These are phyloP conservation scores for Epirrhoe alternata DNA, from an alignment of 2,888 invertebrate genomes.

Conservation along the genomic window DNA sequence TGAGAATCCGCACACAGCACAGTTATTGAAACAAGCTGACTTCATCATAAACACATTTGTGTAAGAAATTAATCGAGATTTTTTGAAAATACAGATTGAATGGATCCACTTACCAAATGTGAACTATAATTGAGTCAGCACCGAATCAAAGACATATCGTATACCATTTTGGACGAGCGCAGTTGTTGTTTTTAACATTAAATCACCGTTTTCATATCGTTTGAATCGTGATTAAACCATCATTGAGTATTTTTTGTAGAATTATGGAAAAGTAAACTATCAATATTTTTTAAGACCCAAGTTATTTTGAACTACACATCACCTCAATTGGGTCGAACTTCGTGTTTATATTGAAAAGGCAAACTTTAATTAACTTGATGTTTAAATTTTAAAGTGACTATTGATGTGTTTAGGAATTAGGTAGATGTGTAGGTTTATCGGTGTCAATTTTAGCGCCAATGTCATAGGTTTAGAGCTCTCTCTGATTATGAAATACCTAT, in stretches of 20 bases:
- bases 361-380: not conserved
- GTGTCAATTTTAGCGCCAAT: conserved; percentile 16
- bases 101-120: conserved; percentile 27
- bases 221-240: not conserved
- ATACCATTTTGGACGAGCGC: conserved; percentile 60
- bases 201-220: not conserved
- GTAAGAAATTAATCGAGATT: conserved; percentile 9
- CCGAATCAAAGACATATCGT: conserved; percentile 46
- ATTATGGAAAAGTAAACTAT: not conserved
- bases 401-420: not conserved
- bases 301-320: conserved; percentile 1
- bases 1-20: conserved; percentile 38
- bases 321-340: not conserved
- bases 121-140: conserved; percentile 28
- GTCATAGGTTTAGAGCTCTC: conserved; percentile 3
- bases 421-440: conserved; percentile 16
- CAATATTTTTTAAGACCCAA: not conserved
- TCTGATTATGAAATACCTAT: not conserved
- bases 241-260: not conserved
- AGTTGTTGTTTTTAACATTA: conserved; percentile 49
- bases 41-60: conserved; percentile 29
- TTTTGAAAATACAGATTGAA: conserved; percentile 5
- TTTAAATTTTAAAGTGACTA: conserved; percentile 3
- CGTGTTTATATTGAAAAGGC: not conserved
- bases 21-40: conserved; percentile 20